Base-by-base conservation (phyloP, 2,888 invertebrate species). In the Panzeria rudis region DNA sequence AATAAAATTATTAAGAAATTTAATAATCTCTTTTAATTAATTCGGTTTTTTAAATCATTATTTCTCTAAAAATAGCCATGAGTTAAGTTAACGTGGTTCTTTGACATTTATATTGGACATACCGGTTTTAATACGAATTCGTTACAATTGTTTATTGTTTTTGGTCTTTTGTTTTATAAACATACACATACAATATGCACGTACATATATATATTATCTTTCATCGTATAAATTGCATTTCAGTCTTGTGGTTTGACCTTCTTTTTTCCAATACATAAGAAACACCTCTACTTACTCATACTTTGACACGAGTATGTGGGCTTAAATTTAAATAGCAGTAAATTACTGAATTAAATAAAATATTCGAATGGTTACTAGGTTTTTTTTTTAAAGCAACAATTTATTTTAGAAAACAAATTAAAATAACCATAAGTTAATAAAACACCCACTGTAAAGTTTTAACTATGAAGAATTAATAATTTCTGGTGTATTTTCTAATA, bases 231-330 rank as follows among this genome's bases (percentile, higher is more conserved):
- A 77, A 72, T 80, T 52, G 69, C 52, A 69, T 38, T 77, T 20
- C 59, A 62, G 44, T 82, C 50, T 84, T 84, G 84, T 78, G 84
- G 84, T 82, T 85, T 85, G 84, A 85, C 84, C 84, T 85, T 85
- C 84, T 85, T 85, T 85, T 32, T 76, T 84, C 23, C 64, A 80
- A 72, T 20, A 64, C 47, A 79, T 56, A 41, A 15, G 52, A 54
- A 81, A 61, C 66, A 73, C 59, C 68, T 75, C 52, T 62, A 66
- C 32, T 54, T 62, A 69, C 38, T 54, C 59, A 68, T 35, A 56
- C 47, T 17, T 35, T 23, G 23, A 23, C n/a, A 32, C 17, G 41
- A 35, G 29, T 38, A 69, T 69, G 76, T 76, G 69, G 76, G 82
- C 29, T 76, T 76, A 44, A 13, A 25, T 62, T 72, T 56, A 56